Conservation (phyloP, 1,140 invertebrate genomes). For the Aphelinus atriplicis region DNA sequence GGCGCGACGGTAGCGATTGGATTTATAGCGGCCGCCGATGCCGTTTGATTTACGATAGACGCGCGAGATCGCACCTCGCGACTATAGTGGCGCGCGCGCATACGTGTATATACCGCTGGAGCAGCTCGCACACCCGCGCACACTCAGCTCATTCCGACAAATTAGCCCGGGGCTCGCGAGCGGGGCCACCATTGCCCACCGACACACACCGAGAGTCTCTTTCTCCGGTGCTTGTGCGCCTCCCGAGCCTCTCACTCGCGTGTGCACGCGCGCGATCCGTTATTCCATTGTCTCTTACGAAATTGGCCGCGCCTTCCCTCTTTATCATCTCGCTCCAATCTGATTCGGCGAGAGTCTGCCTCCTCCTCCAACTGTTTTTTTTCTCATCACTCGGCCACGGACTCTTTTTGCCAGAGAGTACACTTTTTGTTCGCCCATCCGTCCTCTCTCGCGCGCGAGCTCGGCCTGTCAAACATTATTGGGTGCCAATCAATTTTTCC, state of each 20-base stretch:
- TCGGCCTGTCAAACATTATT: background rate
- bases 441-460: background rate
- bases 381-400: background rate
- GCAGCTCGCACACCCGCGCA: too few relatives aligned
- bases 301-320: slow-evolving; percentile 19
- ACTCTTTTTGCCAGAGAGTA: background rate
- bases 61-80: background rate
- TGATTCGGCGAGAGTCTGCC: background rate
- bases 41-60: slow-evolving; percentile 7
- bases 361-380: background rate
- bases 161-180: background rate
- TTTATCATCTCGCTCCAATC: slow-evolving; percentile 11
- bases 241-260: background rate
- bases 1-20: too few relatives aligned
- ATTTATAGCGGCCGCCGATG: too few relatives aligned
- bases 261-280: background rate
- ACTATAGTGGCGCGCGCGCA: too few relatives aligned
- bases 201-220: too few relatives aligned
- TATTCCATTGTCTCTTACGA: slow-evolving; percentile 24
- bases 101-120: too few relatives aligned
- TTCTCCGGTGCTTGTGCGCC: background rate
- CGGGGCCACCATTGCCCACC: too few relatives aligned
- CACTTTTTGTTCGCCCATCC: too few relatives aligned
- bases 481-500: too few relatives aligned
- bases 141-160: background rate